Base-by-base conservation (phyloP, 2,797 vertebrate genomes). In the Mallotus villosus region DNA sequence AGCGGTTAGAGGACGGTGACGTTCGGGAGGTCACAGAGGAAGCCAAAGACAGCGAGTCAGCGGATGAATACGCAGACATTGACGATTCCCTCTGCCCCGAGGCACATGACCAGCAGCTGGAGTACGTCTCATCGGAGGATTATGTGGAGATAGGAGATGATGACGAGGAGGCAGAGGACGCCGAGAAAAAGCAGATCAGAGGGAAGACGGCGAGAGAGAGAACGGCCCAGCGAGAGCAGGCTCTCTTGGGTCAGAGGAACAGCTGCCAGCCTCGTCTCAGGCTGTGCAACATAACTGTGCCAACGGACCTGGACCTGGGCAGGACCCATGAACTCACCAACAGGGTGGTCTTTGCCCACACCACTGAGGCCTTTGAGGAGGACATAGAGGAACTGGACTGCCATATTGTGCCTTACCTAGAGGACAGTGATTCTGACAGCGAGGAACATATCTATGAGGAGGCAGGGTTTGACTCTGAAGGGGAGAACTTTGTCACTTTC, bases 391-490 rank as follows among this genome's bases (percentile, higher is more conserved):
- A 94, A 66, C 90, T 93, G 68, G 94, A 94, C 86, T 93, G 94
- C 79, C 93, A 93, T 68, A 94, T 94, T 70, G 92, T 94, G 85
- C 94, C 94, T 91, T 94, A 92, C 74, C 86, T 91, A 66, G 93
- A 94, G 74, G 92, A 93, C 81, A 87, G 90, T 6, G 93, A 94
- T 70, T 91, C 92, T 1, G 93, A 94, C 68, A 92, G 90, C 5
- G 92, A 93, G 1, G 94, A 94, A 65, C 94, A 94, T 74, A 94
- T 94, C 76, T 94, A 94, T 1, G 94, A 93, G 78, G 93, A 94
- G 80, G 94, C 93, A 0, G 92, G 92, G 14, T 93, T 94, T 69
- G 93, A 89, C 75, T 88, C 78, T 0, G 95, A 97, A 41, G 89
- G 87, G 1, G 96, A 96, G 78, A 94, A 91, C 84, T 93, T 95